phyloP scores from a whole-genome alignment of 2,888 invertebrate genomes.

The Leptinotarsa haldemani region DNA sequence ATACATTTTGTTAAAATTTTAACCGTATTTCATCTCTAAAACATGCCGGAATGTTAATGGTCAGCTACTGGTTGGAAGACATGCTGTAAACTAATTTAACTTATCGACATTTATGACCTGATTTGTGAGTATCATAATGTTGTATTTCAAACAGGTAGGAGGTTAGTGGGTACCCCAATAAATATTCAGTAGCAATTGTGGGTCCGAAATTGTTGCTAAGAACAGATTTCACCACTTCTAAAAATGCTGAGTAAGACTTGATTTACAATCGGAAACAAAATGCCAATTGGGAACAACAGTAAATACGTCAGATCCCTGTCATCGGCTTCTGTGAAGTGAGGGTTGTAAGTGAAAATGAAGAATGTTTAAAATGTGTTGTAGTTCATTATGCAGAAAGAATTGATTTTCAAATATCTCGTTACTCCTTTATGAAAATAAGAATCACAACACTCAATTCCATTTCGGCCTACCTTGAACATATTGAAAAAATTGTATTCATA shows the following conservation, averaged over 20 bases:
- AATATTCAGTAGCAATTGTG: background rate
- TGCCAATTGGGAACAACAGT: background rate
- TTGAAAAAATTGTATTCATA: no score
- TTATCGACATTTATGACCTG: slow-evolving; percentile 35
- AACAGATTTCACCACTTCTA: slow-evolving; percentile 3
- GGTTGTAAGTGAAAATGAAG: no score
- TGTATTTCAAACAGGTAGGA: slow-evolving; percentile 33
- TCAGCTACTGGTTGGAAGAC: background rate
- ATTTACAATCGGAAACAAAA: background rate
- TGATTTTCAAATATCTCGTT: no score
- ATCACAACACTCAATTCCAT: no score
- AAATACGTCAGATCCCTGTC: background rate
- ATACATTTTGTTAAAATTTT: background rate
- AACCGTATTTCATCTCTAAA: background rate
- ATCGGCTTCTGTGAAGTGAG: background rate
- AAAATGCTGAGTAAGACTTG: background rate
- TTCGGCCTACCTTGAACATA: no score
- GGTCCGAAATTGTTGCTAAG: background rate
- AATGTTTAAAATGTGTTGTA: no score
- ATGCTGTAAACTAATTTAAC: slow-evolving; percentile 36
- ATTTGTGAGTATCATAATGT: slow-evolving; percentile 27
- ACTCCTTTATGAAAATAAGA: no score
- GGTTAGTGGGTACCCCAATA: slow-evolving; percentile 7
- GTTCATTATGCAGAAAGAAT: no score
- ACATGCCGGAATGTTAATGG: background rate